These are phyloP conservation scores for Cheirogaleus medius DNA, from an alignment of 2,113 vertebrate species.

Conservation along the genomic window DNA sequence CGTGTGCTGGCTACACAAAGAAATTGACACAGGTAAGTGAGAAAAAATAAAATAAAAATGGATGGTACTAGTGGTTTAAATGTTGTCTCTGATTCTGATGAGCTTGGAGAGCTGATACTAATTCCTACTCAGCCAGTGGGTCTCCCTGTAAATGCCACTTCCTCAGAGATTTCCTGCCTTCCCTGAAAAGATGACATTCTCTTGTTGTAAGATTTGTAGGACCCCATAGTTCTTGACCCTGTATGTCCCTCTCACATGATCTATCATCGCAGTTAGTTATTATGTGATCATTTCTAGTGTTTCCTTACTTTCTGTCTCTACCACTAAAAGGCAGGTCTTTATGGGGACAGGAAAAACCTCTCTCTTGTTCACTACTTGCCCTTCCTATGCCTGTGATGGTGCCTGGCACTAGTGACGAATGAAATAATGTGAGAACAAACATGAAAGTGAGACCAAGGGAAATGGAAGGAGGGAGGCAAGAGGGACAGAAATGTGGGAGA, in stretches of 20 bases:
- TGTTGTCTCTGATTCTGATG: neutral
- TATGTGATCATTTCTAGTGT: neutral
- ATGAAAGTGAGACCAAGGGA: neutral
- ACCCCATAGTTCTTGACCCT: neutral
- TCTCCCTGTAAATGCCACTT: neutral
- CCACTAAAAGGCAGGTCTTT: neutral
- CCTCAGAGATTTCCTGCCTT: neutral
- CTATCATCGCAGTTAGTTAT: neutral
- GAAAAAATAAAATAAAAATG: neutral
- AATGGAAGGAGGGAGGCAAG: neutral
- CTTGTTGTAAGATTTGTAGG: neutral
- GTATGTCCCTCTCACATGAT: neutral
- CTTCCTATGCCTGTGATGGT: neutral
- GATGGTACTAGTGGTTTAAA: neutral
- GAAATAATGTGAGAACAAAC: neutral
- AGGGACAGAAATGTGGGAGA: neutral
- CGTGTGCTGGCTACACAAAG: neutral
- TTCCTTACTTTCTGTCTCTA: neutral
- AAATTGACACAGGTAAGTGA: neutral
- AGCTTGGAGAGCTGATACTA: neutral
- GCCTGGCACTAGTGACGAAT: neutral
- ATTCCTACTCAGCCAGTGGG: neutral
- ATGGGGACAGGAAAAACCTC: rapidly evolving
- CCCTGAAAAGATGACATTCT: neutral
- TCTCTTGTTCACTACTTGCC: neutral